Percentiles rank a stretch among this genome's conserved stretches.
These are phyloP conservation scores for Autographa gamma DNA, from an alignment of 2,888 invertebrate genomes.

Conservation along the genomic window DNA sequence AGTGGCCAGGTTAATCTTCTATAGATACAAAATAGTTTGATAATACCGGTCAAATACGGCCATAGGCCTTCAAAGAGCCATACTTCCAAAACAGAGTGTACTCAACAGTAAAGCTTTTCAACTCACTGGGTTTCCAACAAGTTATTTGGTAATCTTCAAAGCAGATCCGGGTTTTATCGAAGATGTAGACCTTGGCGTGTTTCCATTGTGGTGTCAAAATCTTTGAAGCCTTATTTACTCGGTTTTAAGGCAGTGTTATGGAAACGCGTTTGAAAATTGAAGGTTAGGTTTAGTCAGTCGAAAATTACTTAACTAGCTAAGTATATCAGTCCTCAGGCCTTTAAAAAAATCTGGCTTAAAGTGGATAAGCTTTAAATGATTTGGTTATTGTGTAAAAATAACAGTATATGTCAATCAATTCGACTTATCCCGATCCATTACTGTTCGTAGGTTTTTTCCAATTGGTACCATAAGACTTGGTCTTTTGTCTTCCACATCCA, in stretches of 20 bases:
- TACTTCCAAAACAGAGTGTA: slow-evolving; percentile 48
- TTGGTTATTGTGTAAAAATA: too few species aligned
- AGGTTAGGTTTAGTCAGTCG: neutral
- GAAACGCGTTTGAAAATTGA: neutral
- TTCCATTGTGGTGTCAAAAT: slow-evolving; percentile 2
- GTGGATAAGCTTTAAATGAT: too few species aligned
- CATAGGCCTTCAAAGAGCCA: slow-evolving; percentile 31
- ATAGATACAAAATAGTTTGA: slow-evolving; percentile 16
- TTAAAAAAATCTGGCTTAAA: neutral
- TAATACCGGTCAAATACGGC: slow-evolving; percentile 14
- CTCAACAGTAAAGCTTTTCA: slow-evolving; percentile 42
- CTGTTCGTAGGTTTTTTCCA: too few species aligned
- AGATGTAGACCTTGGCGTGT: slow-evolving; percentile 26
- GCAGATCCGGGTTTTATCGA: slow-evolving; percentile 39
- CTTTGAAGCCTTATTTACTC: neutral
- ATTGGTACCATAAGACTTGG: too few species aligned
- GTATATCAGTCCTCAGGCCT: too few species aligned
- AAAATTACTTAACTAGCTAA: neutral
- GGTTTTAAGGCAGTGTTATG: neutral
- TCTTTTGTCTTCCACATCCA: too few species aligned
- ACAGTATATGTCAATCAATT: too few species aligned
- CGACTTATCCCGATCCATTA: too few species aligned
- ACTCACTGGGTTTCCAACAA: slow-evolving; percentile 53
- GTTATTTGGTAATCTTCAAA: slow-evolving; percentile 53
- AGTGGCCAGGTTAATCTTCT: neutral